phyloP scores from a whole-genome alignment of 92 coral and sea anemone species.

The Galaxea fascicularis region DNA sequence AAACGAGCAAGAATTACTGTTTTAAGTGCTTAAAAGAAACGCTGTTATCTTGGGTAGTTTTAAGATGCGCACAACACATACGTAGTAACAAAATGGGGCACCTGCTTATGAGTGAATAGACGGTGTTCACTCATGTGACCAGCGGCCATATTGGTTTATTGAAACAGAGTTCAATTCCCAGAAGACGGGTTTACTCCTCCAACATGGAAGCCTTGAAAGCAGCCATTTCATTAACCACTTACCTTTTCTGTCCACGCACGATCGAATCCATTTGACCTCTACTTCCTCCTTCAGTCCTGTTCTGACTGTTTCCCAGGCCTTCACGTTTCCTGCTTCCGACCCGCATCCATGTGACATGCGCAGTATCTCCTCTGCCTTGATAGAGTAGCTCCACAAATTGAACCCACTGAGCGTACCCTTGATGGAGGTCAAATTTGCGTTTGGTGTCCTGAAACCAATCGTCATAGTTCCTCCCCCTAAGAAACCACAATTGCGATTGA shows the following conservation, averaged over 20 bases:
- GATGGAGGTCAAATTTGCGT: neutral
- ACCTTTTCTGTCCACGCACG: slow-evolving; percentile 26
- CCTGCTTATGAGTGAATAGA: too few relatives aligned
- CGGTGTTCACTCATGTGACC: too few relatives aligned
- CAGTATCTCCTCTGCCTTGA: slow-evolving; percentile 42
- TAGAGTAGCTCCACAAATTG: slow-evolving; percentile 47
- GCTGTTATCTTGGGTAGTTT: too few relatives aligned
- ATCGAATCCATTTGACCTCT: neutral
- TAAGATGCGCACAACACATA: too few relatives aligned
- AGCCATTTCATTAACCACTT: neutral
- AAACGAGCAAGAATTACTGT: too few relatives aligned
- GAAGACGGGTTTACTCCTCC: too few relatives aligned
- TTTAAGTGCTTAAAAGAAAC: too few relatives aligned
- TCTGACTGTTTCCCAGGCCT: slow-evolving; percentile 43
- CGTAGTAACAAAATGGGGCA: too few relatives aligned
- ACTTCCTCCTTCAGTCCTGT: slow-evolving; percentile 25
- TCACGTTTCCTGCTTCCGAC: slow-evolving; percentile 42
- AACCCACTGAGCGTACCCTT: slow-evolving; percentile 37
- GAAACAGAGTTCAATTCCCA: too few relatives aligned
- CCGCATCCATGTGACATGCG: slow-evolving; percentile 72
- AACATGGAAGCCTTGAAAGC: neutral
- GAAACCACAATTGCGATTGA: neutral
- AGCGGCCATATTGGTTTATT: too few relatives aligned
- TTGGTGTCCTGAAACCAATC: slow-evolving; percentile 25
- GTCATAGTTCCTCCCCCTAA: slow-evolving; percentile 43